Percentiles rank a stretch among this genome's conserved stretches.
Conservation (phyloP, 2,797 vertebrate genomes). For the Chromobotia macracanthus region DNA sequence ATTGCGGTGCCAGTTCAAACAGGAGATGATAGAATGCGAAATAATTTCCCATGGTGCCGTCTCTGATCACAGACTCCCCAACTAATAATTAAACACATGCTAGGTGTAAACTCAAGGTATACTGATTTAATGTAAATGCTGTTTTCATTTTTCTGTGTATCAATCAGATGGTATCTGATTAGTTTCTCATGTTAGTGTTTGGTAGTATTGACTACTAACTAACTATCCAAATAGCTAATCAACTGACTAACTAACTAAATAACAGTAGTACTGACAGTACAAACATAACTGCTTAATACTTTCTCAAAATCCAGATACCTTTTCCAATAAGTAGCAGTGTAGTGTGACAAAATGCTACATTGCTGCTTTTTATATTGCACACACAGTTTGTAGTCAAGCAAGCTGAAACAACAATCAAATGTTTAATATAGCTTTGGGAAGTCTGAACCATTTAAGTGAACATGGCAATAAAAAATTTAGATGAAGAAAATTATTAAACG, state of each 20-base stretch:
- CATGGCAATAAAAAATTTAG: no score
- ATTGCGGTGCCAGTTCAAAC: neutral
- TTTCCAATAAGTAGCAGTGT: no score
- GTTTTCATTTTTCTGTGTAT: neutral
- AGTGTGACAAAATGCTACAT: no score
- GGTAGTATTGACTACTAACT: neutral
- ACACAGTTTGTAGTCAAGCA: neutral
- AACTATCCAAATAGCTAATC: no score
- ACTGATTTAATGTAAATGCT: neutral
- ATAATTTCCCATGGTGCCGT: conserved; percentile 19
- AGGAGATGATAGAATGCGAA: conserved; percentile 1
- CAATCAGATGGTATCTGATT: neutral
- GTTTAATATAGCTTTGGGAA: no score
- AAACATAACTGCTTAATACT: neutral
- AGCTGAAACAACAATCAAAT: neutral
- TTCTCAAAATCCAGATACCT: no score
- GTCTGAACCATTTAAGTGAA: no score
- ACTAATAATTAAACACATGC: conserved; percentile 14
- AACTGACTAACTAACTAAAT: no score
- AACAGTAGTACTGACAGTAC: neutral
- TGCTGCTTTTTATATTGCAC: neutral
- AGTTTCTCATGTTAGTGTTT: neutral
- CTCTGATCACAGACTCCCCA: conserved; percentile 28
- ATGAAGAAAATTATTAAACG: no score
- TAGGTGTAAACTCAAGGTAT: neutral